Percentiles rank a stretch among this genome's conserved stretches.
Conservation (phyloP, 2,113 vertebrate species). For the Alexandromys fortis region DNA sequence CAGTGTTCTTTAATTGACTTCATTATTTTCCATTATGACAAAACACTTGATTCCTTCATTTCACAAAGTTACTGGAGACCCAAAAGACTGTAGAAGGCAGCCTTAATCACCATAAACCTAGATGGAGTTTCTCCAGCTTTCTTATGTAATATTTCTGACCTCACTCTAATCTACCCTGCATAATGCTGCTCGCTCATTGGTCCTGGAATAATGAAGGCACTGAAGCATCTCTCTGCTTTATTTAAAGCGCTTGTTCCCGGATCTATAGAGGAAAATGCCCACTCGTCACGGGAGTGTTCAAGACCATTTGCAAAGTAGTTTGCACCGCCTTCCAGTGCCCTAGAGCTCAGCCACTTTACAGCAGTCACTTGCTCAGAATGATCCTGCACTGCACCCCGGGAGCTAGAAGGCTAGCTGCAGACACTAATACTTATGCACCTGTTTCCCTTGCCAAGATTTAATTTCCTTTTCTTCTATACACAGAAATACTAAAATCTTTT, state of each 20-base stretch:
- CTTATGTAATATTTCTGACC: background rate
- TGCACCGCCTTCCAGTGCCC: background rate
- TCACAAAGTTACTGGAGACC: conserved; percentile 1
- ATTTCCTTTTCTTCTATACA: conserved; percentile 5
- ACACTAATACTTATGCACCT: background rate
- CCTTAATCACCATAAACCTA: background rate
- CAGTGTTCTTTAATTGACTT: background rate
- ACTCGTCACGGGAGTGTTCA: background rate
- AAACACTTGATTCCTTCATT: conserved; percentile 14
- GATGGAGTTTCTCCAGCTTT: background rate
- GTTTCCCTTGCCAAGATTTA: conserved; percentile 36
- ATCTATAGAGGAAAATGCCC: background rate
- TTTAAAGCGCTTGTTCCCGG: background rate
- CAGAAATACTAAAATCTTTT: conserved; percentile 21
- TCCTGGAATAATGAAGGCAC: background rate
- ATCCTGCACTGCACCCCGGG: background rate
- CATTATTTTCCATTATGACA: conserved; percentile 12
- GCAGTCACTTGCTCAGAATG: background rate
- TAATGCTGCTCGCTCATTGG: background rate
- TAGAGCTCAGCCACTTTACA: background rate
- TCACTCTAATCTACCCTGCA: background rate
- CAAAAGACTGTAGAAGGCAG: background rate
- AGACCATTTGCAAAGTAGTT: background rate
- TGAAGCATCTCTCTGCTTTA: background rate
- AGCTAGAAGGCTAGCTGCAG: background rate